Percentiles rank a stretch among this genome's conserved stretches.
Conservation (phyloP, 2,797 vertebrate species). For the Columba guinea region DNA sequence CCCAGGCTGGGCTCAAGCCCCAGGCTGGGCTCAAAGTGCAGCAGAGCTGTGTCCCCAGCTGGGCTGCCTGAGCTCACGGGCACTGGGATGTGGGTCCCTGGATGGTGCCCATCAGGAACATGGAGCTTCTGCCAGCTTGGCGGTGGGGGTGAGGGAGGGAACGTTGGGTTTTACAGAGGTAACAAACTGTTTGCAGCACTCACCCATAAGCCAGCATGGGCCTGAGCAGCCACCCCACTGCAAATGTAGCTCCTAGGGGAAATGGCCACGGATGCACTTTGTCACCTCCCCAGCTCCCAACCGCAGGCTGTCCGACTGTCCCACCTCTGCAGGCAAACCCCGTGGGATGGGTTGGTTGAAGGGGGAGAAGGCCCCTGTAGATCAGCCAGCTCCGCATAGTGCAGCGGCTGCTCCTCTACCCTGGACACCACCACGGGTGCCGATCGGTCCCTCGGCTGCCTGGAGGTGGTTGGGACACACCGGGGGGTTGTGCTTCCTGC, state of each 20-base stretch:
- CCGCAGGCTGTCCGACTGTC: not conserved
- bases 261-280: not conserved
- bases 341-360: not conserved
- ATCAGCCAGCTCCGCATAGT: not conserved
- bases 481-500: not conserved
- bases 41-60: not conserved
- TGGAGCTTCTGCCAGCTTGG: not conserved
- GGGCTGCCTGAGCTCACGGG: not conserved
- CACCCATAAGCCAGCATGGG: rapidly evolving
- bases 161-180: not conserved
- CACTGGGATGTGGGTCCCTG: rapidly evolving
- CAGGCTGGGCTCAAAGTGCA: not conserved
- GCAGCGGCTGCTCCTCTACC: not conserved
- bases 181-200: not conserved
- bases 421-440: rapidly evolving
- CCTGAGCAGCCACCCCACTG: not conserved
- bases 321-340: rapidly evolving
- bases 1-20: not conserved
- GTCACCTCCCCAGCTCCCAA: not conserved
- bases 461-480: not conserved
- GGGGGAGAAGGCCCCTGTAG: not conserved
- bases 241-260: not conserved
- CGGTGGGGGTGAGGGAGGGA: rapidly evolving
- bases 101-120: no score
- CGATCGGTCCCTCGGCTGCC: not conserved